Conservation (phyloP, 2,888 invertebrate species). For the Lathronympha strigana region DNA sequence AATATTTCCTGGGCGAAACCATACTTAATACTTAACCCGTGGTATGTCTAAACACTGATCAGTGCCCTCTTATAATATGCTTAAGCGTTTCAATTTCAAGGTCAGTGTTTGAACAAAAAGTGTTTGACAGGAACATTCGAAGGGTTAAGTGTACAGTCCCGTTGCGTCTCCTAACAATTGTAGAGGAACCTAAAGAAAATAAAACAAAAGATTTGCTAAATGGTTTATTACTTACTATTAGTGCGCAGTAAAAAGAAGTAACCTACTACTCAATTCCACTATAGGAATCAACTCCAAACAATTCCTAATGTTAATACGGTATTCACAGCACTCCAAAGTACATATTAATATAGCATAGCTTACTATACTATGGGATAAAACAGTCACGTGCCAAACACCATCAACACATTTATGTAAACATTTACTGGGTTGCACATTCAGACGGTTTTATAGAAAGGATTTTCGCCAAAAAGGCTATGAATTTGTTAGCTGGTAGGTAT, state of each 20-base stretch:
- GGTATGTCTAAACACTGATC: no score
- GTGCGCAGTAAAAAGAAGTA: slow-evolving; percentile 61
- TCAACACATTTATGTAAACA: not conserved
- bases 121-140: no score
- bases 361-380: slow-evolving; percentile 24
- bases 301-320: slow-evolving; percentile 36
- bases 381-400: slow-evolving; percentile 1
- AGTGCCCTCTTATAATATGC: no score
- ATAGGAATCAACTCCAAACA: slow-evolving; percentile 48
- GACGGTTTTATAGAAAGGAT: not conserved
- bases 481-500: no score
- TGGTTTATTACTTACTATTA: slow-evolving; percentile 59
- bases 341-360: slow-evolving; percentile 17
- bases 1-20: no score
- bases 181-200: slow-evolving; percentile 14
- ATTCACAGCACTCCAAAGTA: slow-evolving; percentile 26
- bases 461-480: not conserved
- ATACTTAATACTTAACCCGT: no score
- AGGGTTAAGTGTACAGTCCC: no score
- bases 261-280: slow-evolving; percentile 64
- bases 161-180: no score
- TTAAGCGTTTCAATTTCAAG: no score
- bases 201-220: slow-evolving; percentile 53
- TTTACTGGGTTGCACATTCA: slow-evolving; percentile 9
- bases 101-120: no score